phyloP scores from a whole-genome alignment of 2,888 invertebrate species.

The Coelogynopora nodosa region DNA sequence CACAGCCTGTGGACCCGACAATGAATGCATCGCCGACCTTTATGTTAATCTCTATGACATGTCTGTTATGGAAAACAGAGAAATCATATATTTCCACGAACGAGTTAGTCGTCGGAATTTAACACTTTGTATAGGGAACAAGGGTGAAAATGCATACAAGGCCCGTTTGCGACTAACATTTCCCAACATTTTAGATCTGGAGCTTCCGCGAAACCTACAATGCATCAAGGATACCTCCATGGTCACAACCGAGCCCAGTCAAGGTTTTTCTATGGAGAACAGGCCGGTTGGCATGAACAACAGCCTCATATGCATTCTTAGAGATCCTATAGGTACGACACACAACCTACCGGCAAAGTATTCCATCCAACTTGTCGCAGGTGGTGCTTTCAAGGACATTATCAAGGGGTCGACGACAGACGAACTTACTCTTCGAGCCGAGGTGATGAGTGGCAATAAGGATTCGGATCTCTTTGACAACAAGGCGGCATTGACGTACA shows the following conservation, averaged over 20 bases:
- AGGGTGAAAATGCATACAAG: slow-evolving; percentile 39
- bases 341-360: neutral
- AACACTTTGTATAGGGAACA: slow-evolving; percentile 26
- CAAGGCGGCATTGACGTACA: neutral
- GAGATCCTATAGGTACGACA: neutral
- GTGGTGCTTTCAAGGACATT: neutral
- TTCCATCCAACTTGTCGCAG: neutral
- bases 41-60: neutral
- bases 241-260: neutral
- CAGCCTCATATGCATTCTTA: neutral
- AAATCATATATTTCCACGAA: slow-evolving; percentile 37
- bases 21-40: slow-evolving; percentile 25
- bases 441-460: neutral
- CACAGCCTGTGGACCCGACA: slow-evolving; percentile 36
- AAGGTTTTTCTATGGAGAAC: neutral
- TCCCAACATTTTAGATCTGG: neutral
- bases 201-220: neutral
- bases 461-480: neutral
- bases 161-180: neutral
- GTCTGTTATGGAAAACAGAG: neutral
- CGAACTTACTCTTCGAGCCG: neutral
- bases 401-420: neutral
- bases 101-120: neutral
- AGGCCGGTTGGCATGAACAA: too few species aligned
- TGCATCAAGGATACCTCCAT: neutral